Evolutionary conservation across 2,113 vertebrate genomes (phyloP).

Genomic region (Butorides virescens): DNA sequence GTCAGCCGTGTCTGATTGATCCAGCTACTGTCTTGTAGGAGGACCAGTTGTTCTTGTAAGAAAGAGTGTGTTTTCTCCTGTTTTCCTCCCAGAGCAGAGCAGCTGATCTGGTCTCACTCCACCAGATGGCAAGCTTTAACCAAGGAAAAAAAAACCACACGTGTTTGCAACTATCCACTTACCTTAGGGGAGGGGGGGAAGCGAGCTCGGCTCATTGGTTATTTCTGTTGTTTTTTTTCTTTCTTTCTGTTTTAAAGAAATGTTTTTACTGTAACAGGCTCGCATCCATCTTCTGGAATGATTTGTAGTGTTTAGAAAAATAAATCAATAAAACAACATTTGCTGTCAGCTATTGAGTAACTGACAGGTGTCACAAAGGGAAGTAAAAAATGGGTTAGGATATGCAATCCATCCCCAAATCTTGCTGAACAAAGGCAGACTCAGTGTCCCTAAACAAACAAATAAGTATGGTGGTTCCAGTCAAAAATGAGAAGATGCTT

Average conservation of each 20-base stretch:
- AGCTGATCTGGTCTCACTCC: background rate
- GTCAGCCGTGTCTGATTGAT: slow-evolving; percentile 58
- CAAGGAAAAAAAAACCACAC: background rate
- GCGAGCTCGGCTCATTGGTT: background rate
- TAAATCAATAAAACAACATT: background rate
- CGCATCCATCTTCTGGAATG: slow-evolving; percentile 20
- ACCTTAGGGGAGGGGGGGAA: background rate
- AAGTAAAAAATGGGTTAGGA: background rate
- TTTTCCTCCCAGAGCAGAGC: background rate
- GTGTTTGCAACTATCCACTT: background rate
- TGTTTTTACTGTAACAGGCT: background rate
- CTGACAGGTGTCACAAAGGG: slow-evolving; percentile 10
- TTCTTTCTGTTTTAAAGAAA: background rate
- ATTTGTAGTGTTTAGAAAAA: slow-evolving; percentile 19
- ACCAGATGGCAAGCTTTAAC: slow-evolving; percentile 73
- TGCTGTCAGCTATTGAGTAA: background rate
- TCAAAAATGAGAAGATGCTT: background rate
- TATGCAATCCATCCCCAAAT: background rate
- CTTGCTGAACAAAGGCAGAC: background rate
- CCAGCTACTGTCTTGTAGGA: slow-evolving; percentile 34
- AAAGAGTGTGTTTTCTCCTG: background rate
- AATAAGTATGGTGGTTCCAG: background rate
- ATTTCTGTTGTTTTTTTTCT: background rate
- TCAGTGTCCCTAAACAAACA: background rate
- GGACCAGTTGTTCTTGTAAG: slow-evolving; percentile 1